Conservation (phyloP, 1,140 invertebrate species). For the Macrosteles quadrilineatus region DNA sequence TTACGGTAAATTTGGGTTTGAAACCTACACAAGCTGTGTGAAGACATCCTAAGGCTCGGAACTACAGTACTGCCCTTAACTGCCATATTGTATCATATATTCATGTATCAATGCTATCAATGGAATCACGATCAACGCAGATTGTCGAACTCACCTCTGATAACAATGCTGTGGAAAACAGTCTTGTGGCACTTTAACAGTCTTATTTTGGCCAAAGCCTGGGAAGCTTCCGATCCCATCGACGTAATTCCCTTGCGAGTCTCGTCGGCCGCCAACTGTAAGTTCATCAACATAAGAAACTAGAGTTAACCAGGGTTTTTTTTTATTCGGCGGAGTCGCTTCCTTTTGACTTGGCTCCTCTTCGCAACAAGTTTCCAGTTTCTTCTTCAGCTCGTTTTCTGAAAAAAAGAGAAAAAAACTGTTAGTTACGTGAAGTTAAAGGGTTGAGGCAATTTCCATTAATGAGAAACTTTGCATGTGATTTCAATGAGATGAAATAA, state of each 20-base stretch:
- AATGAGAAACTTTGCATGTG: no score
- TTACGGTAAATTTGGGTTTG: no score
- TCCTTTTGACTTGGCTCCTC: background rate
- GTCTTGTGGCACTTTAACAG: constrained; percentile 72
- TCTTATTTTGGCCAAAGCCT: constrained; percentile 72
- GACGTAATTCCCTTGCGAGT: constrained; percentile 77
- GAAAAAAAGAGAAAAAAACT: no score
- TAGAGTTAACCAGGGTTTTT: constrained; percentile 79
- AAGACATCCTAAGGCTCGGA: no score
- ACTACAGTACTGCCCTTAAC: no score
- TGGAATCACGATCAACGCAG: no score
- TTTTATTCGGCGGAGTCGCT: constrained; percentile 38
- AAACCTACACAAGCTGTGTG: no score
- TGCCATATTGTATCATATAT: no score
- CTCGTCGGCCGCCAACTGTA: constrained; percentile 77
- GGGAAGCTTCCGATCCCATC: constrained; percentile 79
- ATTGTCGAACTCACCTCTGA: constrained; percentile 71
- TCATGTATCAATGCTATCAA: no score
- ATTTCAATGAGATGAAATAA: no score
- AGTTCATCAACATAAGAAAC: constrained; percentile 86
- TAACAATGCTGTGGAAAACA: constrained; percentile 81
- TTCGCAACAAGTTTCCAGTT: background rate
- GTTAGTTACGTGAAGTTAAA: no score
- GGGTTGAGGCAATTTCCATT: no score
- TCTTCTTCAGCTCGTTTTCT: constrained; percentile 24